Conservation (phyloP, 2,797 vertebrate species). For the Morus bassanus region DNA sequence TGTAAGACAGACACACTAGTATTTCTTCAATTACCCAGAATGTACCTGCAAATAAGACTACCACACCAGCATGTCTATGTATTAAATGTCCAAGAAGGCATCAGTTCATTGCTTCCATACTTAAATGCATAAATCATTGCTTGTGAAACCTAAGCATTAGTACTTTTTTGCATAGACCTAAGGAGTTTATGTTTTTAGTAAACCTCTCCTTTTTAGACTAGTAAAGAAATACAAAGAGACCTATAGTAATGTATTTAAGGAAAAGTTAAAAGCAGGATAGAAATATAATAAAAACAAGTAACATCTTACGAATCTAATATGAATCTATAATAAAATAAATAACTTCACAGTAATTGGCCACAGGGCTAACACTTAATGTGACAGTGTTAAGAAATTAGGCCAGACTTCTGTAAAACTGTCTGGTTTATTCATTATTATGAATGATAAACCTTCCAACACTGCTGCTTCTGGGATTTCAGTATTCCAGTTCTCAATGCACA, state of each 20-base stretch:
- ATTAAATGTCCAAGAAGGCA: not conserved
- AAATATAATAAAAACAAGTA: not conserved
- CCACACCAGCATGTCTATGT: rapidly evolving
- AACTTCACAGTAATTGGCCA: not conserved
- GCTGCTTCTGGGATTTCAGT: not conserved
- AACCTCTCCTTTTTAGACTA: not conserved
- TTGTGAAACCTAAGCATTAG: not conserved
- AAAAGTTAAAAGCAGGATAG: not conserved
- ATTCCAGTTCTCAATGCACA: not conserved
- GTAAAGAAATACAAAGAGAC: not conserved
- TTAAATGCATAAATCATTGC: not conserved
- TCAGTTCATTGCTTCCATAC: not conserved
- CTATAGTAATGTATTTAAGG: not conserved
- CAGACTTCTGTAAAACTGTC: not conserved
- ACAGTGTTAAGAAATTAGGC: not conserved
- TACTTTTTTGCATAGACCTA: not conserved
- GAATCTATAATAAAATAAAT: not conserved
- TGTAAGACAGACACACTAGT: rapidly evolving
- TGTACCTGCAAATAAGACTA: not conserved
- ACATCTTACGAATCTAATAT: not conserved
- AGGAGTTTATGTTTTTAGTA: not conserved
- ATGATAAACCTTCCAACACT: not conserved
- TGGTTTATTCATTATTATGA: conserved; percentile 12
- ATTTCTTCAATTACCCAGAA: not conserved
- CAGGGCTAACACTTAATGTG: not conserved